These are phyloP conservation scores for Parnassius orleans DNA, from an alignment of 2,888 invertebrate species.

Conservation along the genomic window DNA sequence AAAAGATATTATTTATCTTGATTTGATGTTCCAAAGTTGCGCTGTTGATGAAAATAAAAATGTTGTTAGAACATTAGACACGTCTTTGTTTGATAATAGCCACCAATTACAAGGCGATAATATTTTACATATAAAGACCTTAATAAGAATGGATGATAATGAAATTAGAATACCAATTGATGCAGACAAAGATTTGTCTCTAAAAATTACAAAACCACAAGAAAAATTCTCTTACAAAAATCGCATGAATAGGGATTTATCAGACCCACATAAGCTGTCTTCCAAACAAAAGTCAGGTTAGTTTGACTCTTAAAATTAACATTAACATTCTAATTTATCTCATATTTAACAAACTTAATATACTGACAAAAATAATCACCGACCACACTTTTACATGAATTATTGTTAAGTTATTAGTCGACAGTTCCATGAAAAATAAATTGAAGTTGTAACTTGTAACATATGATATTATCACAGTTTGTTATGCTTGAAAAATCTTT, in stretches of 20 bases:
- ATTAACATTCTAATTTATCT: background rate
- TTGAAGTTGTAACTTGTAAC: no score
- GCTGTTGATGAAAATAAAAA: conserved; percentile 45
- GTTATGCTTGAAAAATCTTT: no score
- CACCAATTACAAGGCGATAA: conserved; percentile 36
- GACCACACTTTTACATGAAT: no score
- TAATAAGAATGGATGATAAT: conserved; percentile 39
- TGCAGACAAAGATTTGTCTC: conserved; percentile 43
- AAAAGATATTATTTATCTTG: conserved; percentile 17
- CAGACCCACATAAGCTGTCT: background rate
- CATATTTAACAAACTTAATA: no score
- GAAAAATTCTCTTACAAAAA: conserved; percentile 2
- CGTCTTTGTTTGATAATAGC: conserved; percentile 29
- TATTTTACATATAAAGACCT: conserved; percentile 44
- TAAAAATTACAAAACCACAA: conserved; percentile 40
- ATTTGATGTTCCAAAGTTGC: conserved; percentile 54
- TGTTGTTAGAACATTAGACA: conserved; percentile 47
- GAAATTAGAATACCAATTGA: conserved; percentile 53
- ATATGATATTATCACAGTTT: no score
- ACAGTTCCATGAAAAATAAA: no score
- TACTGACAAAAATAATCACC: no score
- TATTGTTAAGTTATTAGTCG: no score
- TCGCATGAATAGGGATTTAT: background rate
- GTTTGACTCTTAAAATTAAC: conserved; percentile 6
- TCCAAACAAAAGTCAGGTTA: conserved; percentile 5